Conservation (phyloP, 2,113 vertebrate species). For the Arizona elegans region DNA sequence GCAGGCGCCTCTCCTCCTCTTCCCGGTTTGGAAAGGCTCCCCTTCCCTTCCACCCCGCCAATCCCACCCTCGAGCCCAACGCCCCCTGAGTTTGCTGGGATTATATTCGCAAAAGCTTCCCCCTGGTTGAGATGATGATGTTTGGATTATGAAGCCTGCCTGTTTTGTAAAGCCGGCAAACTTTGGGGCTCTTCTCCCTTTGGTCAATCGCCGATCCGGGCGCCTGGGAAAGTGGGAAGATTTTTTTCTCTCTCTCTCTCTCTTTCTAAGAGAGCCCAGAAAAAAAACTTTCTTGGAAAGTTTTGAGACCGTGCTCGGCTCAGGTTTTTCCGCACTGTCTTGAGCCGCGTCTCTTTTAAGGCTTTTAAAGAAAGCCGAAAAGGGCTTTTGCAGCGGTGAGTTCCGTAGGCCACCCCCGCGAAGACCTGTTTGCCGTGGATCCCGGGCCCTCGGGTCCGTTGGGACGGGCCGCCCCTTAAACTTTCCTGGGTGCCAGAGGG, state of each 20-base stretch:
- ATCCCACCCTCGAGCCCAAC: not conserved
- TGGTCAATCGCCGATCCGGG: not conserved
- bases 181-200: not conserved
- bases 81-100: not conserved
- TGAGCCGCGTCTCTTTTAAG: no score
- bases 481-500: not conserved
- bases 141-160: not conserved
- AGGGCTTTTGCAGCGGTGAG: not conserved
- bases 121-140: not conserved
- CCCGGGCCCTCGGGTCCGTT: no score
- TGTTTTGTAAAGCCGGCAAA: not conserved
- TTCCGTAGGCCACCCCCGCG: fast-evolving
- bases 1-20: not conserved
- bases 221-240: not conserved
- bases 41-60: not conserved
- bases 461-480: not conserved
- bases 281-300: not conserved
- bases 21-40: not conserved
- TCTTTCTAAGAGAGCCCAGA: not conserved
- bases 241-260: not conserved
- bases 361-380: no score
- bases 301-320: not conserved
- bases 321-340: no score
- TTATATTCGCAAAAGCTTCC: no score
- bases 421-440: not conserved